phyloP scores from a whole-genome alignment of 2,797 vertebrate species.

The Pseudotriccus pelzelni region DNA sequence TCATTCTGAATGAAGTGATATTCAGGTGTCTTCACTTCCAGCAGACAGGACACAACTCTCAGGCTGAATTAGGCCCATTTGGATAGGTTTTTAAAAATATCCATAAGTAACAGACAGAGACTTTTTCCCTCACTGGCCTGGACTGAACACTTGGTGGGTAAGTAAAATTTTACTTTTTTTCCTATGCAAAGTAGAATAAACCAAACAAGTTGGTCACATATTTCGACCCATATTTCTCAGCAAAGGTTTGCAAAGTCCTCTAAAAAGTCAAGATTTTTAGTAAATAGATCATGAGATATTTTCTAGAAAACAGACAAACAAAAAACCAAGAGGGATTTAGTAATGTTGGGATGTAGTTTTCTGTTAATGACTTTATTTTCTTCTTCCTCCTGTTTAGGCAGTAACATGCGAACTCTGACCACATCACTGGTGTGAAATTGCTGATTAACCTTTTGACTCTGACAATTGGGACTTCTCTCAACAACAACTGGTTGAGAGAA shows the following conservation, averaged over 20 bases:
- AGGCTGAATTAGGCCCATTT: not conserved
- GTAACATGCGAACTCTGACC: constrained; percentile 37
- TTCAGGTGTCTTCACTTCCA: not conserved
- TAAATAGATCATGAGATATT: not conserved
- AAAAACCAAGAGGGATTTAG: not conserved
- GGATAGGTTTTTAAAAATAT: not conserved
- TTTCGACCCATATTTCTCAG: not conserved
- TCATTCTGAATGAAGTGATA: not conserved
- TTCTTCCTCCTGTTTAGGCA: not conserved
- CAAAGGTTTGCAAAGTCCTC: not conserved
- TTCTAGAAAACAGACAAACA: not conserved
- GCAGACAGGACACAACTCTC: not conserved
- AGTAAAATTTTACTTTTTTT: not conserved
- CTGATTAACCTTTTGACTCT: constrained; percentile 72
- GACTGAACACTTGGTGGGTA: not conserved
- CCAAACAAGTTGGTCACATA: not conserved
- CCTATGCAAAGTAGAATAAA: not conserved
- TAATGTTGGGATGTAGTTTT: not conserved
- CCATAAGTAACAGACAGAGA: not conserved
- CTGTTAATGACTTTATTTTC: constrained; percentile 21
- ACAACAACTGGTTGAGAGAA: constrained; percentile 30
- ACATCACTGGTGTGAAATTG: constrained; percentile 62
- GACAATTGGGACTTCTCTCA: constrained; percentile 38
- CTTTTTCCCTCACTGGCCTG: not conserved
- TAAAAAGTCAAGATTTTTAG: not conserved